Percentiles rank a stretch among this genome's conserved stretches.
Evolutionary conservation across 2,797 vertebrate genomes (phyloP).

Genomic region (Phylloscopus collybita): DNA sequence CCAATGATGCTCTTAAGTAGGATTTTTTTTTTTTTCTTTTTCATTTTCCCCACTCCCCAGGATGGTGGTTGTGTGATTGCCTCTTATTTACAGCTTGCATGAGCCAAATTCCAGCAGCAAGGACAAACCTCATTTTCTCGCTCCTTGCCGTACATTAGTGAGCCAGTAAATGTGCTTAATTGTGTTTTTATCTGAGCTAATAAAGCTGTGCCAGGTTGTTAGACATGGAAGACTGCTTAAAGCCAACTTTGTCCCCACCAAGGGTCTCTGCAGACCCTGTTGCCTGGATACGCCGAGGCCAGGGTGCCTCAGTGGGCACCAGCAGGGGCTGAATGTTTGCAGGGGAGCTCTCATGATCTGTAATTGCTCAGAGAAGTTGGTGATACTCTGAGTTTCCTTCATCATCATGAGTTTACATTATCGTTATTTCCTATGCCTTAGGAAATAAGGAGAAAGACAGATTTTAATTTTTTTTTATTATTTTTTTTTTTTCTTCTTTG

Average conservation of each 20-base stretch:
- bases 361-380: conserved; percentile 38
- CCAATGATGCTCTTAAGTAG: neutral
- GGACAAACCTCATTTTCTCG: neutral
- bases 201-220: conserved; percentile 68
- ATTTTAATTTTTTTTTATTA: neutral
- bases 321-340: neutral
- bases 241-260: conserved; percentile 55
- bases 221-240: conserved; percentile 72
- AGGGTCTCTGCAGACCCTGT: conserved; percentile 49
- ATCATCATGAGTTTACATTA: neutral
- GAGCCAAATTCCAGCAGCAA: neutral
- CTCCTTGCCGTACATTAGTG: conserved; percentile 29
- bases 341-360: conserved; percentile 11
- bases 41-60: neutral
- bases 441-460: neutral
- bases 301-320: neutral
- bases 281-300: conserved; percentile 58
- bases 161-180: conserved; percentile 47
- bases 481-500: no score
- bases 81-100: conserved; percentile 23
- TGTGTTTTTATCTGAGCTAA: conserved; percentile 55
- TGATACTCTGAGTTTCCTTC: neutral
- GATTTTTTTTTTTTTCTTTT: neutral
- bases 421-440: neutral
- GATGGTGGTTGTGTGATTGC: neutral